phyloP scores from a whole-genome alignment of 2,113 vertebrate species.

The Odontesthes bonariensis region DNA sequence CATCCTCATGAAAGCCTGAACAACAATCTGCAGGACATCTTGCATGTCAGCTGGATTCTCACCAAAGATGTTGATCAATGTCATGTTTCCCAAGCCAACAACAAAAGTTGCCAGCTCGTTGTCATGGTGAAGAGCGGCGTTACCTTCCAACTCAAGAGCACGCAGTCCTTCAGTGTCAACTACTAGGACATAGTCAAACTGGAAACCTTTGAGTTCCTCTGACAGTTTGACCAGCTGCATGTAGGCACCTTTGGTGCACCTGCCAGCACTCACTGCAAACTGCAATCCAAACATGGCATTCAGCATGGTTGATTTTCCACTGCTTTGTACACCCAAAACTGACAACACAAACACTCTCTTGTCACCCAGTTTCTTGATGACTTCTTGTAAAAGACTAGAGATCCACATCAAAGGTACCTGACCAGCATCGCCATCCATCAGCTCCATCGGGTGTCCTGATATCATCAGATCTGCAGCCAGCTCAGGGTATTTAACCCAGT shows the following conservation, averaged over 20 bases:
- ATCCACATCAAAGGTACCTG: conserved; percentile 84
- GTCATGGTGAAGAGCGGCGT: background rate
- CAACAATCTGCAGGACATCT: conserved; percentile 63
- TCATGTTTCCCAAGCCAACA: conserved; percentile 61
- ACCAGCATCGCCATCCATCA: conserved; percentile 87
- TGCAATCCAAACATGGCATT: conserved; percentile 76
- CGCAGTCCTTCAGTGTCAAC: conserved; percentile 67
- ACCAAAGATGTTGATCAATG: conserved; percentile 63
- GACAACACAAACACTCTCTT: conserved; percentile 84
- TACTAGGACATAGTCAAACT: conserved; percentile 37
- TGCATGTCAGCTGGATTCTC: conserved; percentile 66
- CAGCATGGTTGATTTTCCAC: conserved; percentile 85
- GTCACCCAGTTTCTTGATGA: conserved; percentile 79
- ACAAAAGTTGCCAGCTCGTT: conserved; percentile 64
- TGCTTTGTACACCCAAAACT: conserved; percentile 82
- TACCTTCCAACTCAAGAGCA: conserved; percentile 44
- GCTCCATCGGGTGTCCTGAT: conserved; percentile 82
- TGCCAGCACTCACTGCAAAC: conserved; percentile 82
- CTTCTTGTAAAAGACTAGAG: conserved; percentile 78
- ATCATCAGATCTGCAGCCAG: conserved; percentile 83
- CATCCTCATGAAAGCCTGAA: conserved; percentile 36
- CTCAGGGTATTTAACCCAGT: conserved; percentile 56
- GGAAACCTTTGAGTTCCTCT: conserved; percentile 28
- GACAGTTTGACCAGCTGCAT: conserved; percentile 72
- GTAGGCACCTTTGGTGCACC: conserved; percentile 82